Percentiles rank a stretch among this genome's conserved stretches.
Evolutionary conservation across 2,888 invertebrate species (phyloP).

Genomic region (Automeris io): DNA sequence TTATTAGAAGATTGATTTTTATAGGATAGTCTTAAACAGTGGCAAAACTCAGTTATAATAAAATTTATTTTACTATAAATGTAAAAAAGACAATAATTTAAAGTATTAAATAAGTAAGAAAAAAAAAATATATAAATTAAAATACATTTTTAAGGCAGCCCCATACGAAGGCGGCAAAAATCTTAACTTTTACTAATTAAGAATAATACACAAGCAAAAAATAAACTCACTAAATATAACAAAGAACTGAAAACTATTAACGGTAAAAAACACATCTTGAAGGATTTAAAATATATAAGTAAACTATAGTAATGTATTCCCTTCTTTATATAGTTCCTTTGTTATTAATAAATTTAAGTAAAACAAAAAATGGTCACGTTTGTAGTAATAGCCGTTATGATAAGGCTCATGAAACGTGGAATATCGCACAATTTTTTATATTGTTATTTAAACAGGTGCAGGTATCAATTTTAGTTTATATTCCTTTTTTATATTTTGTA

Average conservation of each 20-base stretch:
- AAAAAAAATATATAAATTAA: background rate
- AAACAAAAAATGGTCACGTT: constrained; percentile 41
- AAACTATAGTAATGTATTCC: constrained; percentile 5
- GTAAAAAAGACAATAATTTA: too few species aligned
- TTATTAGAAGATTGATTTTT: too few species aligned
- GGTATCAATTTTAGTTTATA: background rate
- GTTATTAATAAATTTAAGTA: constrained; percentile 17
- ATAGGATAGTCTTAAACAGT: too few species aligned
- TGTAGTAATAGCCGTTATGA: constrained; percentile 26
- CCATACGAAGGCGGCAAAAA: background rate
- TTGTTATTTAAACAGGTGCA: background rate
- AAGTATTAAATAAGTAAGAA: background rate
- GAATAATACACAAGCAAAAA: constrained; percentile 17
- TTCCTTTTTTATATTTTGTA: background rate
- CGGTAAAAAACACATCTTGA: constrained; percentile 29
- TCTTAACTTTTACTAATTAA: constrained; percentile 4
- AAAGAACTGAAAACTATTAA: constrained; percentile 24
- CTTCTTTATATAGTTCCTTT: constrained; percentile 20
- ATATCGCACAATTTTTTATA: constrained; percentile 1
- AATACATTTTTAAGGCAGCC: background rate
- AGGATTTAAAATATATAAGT: constrained; percentile 12
- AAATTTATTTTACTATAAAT: too few species aligned
- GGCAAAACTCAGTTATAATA: too few species aligned
- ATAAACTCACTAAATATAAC: constrained; percentile 32
- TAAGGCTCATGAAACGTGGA: constrained; percentile 22